Evolutionary conservation across 1,140 invertebrate genomes (phyloP).

Genomic region (Pteromalus puparum): DNA sequence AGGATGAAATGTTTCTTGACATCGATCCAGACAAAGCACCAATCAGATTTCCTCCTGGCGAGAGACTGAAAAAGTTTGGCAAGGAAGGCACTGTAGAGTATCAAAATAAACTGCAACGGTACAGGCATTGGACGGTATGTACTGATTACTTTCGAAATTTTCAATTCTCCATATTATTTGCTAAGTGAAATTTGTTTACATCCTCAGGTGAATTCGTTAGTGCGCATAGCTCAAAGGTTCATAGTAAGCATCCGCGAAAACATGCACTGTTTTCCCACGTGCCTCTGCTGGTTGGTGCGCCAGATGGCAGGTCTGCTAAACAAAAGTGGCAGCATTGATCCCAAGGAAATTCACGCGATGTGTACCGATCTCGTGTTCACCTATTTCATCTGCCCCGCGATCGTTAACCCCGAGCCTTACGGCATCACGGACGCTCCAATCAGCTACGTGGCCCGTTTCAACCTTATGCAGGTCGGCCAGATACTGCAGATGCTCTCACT

Average conservation of each 20-base stretch:
- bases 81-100: conserved; percentile 83
- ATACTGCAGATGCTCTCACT: conserved; percentile 94
- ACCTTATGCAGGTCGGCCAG: conserved; percentile 93
- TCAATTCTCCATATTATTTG: neutral
- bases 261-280: conserved; percentile 93
- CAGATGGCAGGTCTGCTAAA: conserved; percentile 84
- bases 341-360: conserved; percentile 85
- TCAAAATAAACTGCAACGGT: conserved; percentile 82
- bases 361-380: conserved; percentile 96
- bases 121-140: conserved; percentile 83
- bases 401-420: conserved; percentile 96
- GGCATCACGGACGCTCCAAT: conserved; percentile 97
- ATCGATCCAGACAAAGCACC: conserved; percentile 92
- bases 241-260: conserved; percentile 90
- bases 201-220: conserved; percentile 81
- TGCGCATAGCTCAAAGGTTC: conserved; percentile 87
- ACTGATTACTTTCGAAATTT: neutral
- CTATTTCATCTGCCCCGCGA: conserved; percentile 96
- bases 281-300: conserved; percentile 86
- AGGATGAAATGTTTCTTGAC: conserved; percentile 94
- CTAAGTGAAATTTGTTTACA: neutral
- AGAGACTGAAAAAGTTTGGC: conserved; percentile 87
- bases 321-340: conserved; percentile 79
- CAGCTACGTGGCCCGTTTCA: conserved; percentile 91
- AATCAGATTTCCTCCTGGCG: conserved; percentile 82